Conservation (phyloP, 2,797 vertebrate species). For the Poecile montanus region DNA sequence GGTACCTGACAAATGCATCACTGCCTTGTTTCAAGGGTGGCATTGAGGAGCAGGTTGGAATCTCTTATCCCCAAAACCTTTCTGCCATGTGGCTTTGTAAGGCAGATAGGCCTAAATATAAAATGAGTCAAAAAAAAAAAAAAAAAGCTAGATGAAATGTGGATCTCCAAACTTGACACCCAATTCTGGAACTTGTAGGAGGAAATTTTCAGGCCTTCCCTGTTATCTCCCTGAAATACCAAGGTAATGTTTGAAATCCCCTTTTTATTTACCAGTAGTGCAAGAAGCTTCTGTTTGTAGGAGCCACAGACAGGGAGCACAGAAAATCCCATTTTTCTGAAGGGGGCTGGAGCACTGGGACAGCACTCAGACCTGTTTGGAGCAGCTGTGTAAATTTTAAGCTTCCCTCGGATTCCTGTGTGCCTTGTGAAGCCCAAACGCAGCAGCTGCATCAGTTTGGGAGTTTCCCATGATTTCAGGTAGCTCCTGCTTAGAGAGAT, state of each 20-base stretch:
- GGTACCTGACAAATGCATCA: not conserved
- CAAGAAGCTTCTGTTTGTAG: not conserved
- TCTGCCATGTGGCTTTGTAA: not conserved
- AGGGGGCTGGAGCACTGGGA: not conserved
- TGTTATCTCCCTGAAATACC: too few relatives aligned
- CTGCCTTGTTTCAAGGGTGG: accelerated
- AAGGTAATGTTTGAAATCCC: not conserved
- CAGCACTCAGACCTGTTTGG: not conserved
- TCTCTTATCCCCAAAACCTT: not conserved
- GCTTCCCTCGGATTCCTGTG: accelerated
- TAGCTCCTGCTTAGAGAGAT: not conserved
- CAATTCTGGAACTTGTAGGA: not conserved
- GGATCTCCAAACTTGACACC: not conserved
- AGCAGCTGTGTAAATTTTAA: not conserved
- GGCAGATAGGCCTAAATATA: not conserved
- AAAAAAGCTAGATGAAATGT: not conserved
- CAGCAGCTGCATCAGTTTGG: not conserved
- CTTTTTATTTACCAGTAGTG: not conserved
- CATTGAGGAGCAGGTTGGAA: not conserved
- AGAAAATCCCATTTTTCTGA: not conserved
- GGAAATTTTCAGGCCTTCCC: not conserved
- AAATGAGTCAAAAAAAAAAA: not conserved
- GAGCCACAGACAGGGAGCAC: not conserved
- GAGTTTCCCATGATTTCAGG: not conserved
- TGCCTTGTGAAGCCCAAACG: not conserved